These are phyloP conservation scores for Drosophila pegasa DNA, from an alignment of 2,888 invertebrate species.

Conservation along the genomic window DNA sequence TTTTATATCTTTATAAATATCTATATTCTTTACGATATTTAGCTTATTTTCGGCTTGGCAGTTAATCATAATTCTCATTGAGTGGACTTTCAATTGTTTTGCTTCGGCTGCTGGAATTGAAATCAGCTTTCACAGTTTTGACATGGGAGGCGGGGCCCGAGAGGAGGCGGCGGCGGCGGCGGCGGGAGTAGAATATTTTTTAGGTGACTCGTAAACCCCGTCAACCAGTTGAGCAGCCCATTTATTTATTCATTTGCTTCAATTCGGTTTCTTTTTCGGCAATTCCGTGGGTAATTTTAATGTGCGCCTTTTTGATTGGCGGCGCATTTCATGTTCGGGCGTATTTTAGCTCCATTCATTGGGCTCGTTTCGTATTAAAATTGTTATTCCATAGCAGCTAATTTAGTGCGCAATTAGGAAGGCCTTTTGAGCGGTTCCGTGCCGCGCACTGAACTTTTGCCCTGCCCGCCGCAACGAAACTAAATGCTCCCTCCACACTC, in stretches of 20 bases:
- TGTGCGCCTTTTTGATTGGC: conserved; percentile 79
- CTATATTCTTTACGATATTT: conserved; percentile 5
- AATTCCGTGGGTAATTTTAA: conserved; percentile 70
- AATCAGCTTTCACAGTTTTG: conserved; percentile 78
- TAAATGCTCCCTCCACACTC: conserved; percentile 21
- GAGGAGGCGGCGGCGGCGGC: background rate
- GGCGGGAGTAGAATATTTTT: conserved; percentile 10
- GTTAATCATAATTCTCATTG: conserved; percentile 61
- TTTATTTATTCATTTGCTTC: conserved; percentile 54
- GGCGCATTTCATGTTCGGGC: conserved; percentile 64
- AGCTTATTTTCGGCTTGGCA: conserved; percentile 20
- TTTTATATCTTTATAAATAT: background rate
- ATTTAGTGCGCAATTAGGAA: conserved; percentile 80
- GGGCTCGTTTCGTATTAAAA: conserved; percentile 10
- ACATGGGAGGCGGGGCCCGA: conserved; percentile 71
- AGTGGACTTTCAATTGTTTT: conserved; percentile 70
- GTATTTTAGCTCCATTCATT: conserved; percentile 36
- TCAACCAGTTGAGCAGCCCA: conserved; percentile 46
- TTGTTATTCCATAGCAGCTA: conserved; percentile 39
- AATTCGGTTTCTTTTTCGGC: conserved; percentile 66
- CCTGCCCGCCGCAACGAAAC: conserved; percentile 9
- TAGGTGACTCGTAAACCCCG: conserved; percentile 43
- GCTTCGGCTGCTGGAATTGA: conserved; percentile 41
- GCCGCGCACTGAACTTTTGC: conserved; percentile 72
- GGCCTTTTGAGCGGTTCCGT: conserved; percentile 58